Evolutionary conservation across 2,113 vertebrate species (phyloP), one percentile per base, ranked within the genome.

Genomic region (Rhombomys opimus): DNA sequence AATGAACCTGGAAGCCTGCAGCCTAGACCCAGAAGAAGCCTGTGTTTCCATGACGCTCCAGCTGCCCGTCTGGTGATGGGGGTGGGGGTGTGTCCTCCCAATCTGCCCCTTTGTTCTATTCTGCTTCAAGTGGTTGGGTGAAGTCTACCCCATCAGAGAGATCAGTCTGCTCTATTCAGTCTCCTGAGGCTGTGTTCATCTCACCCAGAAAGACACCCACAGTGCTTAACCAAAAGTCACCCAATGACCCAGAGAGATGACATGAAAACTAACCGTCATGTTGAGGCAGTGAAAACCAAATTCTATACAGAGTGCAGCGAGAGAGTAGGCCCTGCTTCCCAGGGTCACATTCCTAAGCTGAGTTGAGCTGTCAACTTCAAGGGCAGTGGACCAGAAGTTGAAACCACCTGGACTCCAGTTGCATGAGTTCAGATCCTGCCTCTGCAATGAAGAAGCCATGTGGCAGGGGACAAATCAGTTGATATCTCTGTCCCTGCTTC

Each of bases 131-230:
- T 20, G 59, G 5, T 7, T n/a, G 6, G 30, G 7, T 5, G 3
- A 90, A 67, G 25, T 25, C n/a, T n/a, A 50, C 85, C 2, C 72
- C 4, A 0, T 14, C 1, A 57, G 72, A 25, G 57, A 46, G 38
- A 23, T 23, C 65, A 4, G 0, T 25, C 82, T 68, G 50, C 52
- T 65, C 41, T 18, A 3, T 27, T 63, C 2, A 0, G 25, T 30
- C 54, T 54, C 8, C 54, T 0, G 1, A 68, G 3, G 46, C 76
- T 17, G 0, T 0, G 25, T 15, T 15, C 18, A 25, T 67, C 8
- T 72, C 57, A 57, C 8, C 54, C 18, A 1, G 77, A 75, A 59
- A 50, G 72, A 41, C 25, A 15, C 73, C 27, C 72, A n/a, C 25
- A 73, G 22, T 7, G 8, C 13, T 46, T 89, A 80, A 8, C 18